Conservation (phyloP, 2,113 vertebrate species). For the Muntiacus reevesi region DNA sequence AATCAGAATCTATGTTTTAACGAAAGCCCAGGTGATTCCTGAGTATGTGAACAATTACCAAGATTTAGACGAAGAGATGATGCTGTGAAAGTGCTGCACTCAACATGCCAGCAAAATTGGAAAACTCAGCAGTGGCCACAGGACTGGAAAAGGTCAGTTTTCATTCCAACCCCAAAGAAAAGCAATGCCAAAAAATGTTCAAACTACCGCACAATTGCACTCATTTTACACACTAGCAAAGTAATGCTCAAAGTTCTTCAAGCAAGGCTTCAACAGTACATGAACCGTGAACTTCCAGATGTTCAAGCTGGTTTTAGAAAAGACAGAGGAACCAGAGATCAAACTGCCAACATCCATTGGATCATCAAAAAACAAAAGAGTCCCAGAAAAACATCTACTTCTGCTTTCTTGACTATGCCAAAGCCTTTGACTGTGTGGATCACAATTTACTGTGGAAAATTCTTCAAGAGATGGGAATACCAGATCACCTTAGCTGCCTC, state of each 20-base stretch:
- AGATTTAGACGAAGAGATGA: neutral
- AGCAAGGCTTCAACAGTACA: neutral
- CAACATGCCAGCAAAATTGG: neutral
- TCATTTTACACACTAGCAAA: neutral
- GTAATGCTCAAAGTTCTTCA: neutral
- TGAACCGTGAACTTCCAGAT: neutral
- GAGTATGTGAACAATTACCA: neutral
- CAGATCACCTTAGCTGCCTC: neutral
- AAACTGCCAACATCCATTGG: neutral
- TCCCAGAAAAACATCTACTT: neutral
- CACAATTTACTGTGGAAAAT: neutral
- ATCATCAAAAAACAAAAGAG: neutral
- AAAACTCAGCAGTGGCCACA: neutral
- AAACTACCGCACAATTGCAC: fast-evolving
- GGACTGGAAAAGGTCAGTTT: neutral
- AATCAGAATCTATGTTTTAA: neutral
- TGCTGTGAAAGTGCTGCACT: neutral
- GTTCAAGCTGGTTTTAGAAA: neutral
- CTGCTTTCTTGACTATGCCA: neutral
- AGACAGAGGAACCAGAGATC: neutral
- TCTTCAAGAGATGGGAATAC: neutral
- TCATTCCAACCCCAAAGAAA: neutral
- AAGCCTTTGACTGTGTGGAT: neutral
- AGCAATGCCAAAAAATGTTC: neutral
- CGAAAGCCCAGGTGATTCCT: neutral